Evolutionary conservation across 1,140 invertebrate species (phyloP).

Genomic region (Hycleus cichorii): DNA sequence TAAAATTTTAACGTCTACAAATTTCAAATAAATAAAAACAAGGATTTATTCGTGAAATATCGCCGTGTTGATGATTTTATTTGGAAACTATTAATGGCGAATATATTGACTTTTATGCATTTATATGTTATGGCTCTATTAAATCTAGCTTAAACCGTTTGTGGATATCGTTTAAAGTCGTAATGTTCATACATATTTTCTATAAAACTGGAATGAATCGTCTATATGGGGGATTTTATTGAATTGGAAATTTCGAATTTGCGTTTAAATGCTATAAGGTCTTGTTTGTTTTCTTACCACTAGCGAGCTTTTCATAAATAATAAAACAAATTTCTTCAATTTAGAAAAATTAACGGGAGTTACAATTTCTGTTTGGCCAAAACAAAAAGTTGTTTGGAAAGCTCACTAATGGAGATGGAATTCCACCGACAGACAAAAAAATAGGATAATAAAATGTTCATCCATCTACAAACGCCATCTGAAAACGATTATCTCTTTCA

Average conservation of each 20-base stretch:
- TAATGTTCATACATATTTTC: background rate
- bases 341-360: background rate
- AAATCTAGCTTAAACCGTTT: background rate
- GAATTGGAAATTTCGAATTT: background rate
- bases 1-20: too few species aligned
- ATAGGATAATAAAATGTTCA: slow-evolving; percentile 23
- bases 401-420: slow-evolving; percentile 15
- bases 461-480: slow-evolving; percentile 23
- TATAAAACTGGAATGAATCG: background rate
- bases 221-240: background rate
- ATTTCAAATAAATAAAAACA: background rate
- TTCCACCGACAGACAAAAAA: slow-evolving; percentile 5
- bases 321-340: background rate
- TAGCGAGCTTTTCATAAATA: background rate
- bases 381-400: slow-evolving; percentile 10
- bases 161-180: background rate
- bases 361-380: background rate
- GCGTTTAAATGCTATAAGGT: background rate
- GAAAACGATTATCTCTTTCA: slow-evolving; percentile 23
- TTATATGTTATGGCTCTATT: slow-evolving; percentile 11
- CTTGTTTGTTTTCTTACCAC: background rate
- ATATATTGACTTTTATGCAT: slow-evolving; percentile 14
- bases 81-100: background rate
- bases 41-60: background rate
- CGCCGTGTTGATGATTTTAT: slow-evolving; percentile 1